phyloP scores from a whole-genome alignment of 2,888 invertebrate species.

The Epistrophe eligans region DNA sequence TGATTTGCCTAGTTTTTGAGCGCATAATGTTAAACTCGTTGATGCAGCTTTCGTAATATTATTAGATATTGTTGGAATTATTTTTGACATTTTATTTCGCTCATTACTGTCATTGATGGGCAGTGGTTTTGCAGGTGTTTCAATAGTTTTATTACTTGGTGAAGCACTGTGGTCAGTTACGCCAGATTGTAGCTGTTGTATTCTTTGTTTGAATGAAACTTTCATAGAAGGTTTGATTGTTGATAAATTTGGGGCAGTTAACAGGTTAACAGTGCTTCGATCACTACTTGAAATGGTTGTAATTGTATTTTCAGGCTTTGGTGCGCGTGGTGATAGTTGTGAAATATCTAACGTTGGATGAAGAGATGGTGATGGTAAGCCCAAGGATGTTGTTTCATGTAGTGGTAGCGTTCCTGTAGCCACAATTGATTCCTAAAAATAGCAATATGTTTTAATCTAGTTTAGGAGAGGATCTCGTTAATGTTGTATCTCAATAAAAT shows the following conservation, averaged over 20 bases:
- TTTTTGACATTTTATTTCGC: slow-evolving; percentile 82
- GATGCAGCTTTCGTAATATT: slow-evolving; percentile 78
- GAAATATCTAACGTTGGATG: slow-evolving; percentile 45
- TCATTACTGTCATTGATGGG: slow-evolving; percentile 84
- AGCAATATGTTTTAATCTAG: not conserved
- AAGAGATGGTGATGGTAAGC: slow-evolving; percentile 48
- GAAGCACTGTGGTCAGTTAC: slow-evolving; percentile 46
- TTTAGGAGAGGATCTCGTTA: not conserved
- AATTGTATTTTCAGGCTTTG: slow-evolving; percentile 48
- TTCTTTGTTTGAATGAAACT: slow-evolving; percentile 87
- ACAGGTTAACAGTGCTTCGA: slow-evolving; percentile 48
- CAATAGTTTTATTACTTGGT: slow-evolving; percentile 60
- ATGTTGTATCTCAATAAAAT: not conserved
- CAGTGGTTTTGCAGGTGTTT: slow-evolving; percentile 78
- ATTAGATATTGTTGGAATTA: slow-evolving; percentile 80
- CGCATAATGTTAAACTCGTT: slow-evolving; percentile 67
- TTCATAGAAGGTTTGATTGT: slow-evolving; percentile 84
- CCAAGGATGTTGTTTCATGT: slow-evolving; percentile 64
- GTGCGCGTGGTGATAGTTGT: slow-evolving; percentile 43
- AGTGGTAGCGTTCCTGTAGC: slow-evolving; percentile 34
- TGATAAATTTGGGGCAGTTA: slow-evolving; percentile 78
- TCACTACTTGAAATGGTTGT: slow-evolving; percentile 52
- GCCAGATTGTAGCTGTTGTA: slow-evolving; percentile 85
- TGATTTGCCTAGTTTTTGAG: slow-evolving; percentile 64
- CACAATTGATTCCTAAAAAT: slow-evolving; percentile 43